Percentiles rank a stretch among this genome's conserved stretches.
Evolutionary conservation across 2,797 vertebrate species (phyloP).

Genomic region (Anguilla megastoma): DNA sequence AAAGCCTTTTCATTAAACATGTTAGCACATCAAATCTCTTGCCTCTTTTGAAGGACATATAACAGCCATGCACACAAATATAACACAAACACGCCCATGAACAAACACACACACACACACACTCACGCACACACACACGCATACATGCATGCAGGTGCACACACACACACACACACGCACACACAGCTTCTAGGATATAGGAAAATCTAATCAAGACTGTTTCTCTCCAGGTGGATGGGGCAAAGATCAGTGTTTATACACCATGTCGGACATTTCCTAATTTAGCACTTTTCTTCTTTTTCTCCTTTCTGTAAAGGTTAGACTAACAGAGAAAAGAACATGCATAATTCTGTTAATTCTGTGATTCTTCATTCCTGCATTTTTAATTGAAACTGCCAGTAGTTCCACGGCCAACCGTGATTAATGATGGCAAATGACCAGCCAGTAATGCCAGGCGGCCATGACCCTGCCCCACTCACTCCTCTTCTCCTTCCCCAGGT

Average conservation of each 20-base stretch:
- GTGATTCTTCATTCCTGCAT: not conserved
- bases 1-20: not conserved
- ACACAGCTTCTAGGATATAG: not conserved
- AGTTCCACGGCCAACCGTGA: not conserved
- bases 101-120: not conserved
- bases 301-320: not conserved
- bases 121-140: not conserved
- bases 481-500: slow-evolving; percentile 65
- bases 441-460: not conserved
- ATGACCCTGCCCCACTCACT: not conserved
- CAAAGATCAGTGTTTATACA: not conserved
- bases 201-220: slow-evolving; percentile 1
- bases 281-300: not conserved
- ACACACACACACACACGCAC: not conserved
- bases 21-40: not conserved
- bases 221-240: slow-evolving; percentile 3
- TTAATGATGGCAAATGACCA: not conserved
- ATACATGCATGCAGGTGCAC: not conserved
- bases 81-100: no score
- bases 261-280: slow-evolving; percentile 8
- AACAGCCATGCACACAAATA: not conserved
- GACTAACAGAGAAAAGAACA: slow-evolving; percentile 1
- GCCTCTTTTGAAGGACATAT: not conserved
- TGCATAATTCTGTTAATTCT: not conserved
- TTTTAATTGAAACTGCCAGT: not conserved